Evolutionary conservation across 2,797 vertebrate genomes (phyloP).

Genomic region (Neosilurus mollespiculum): DNA sequence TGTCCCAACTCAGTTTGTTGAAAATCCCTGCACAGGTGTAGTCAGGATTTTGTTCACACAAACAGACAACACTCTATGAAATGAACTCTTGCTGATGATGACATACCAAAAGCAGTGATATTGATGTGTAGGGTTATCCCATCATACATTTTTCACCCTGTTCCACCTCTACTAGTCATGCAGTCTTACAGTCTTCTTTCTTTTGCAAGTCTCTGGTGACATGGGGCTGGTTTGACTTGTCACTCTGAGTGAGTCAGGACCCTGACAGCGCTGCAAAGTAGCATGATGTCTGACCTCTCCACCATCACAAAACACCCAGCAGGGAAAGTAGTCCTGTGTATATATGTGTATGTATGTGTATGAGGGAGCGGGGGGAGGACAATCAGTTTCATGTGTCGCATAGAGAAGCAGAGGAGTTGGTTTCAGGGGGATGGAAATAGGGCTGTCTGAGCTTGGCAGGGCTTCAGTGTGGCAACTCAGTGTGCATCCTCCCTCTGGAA

Average conservation of each 20-base stretch:
- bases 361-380: conserved; percentile 3
- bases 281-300: conserved; percentile 77
- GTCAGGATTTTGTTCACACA: no score
- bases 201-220: conserved; percentile 71
- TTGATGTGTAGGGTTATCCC: background rate
- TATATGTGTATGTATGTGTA: conserved; percentile 15
- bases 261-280: conserved; percentile 70
- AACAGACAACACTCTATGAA: no score
- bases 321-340: conserved; percentile 62
- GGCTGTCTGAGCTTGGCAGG: conserved; percentile 45
- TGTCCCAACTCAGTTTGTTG: no score
- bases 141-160: background rate
- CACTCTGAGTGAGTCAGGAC: conserved; percentile 69
- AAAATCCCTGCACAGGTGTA: no score
- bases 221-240: conserved; percentile 69
- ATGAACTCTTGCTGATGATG: background rate
- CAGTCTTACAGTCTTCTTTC: conserved; percentile 67
- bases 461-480: conserved; percentile 45
- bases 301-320: conserved; percentile 72
- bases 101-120: background rate
- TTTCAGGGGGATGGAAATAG: conserved; percentile 19
- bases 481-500: conserved; percentile 58
- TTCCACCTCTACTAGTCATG: conserved; percentile 48
- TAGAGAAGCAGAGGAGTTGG: conserved; percentile 37
- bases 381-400: conserved; percentile 28